Evolutionary conservation across 2,888 invertebrate species (phyloP).

Genomic region (Plebejus anna): DNA sequence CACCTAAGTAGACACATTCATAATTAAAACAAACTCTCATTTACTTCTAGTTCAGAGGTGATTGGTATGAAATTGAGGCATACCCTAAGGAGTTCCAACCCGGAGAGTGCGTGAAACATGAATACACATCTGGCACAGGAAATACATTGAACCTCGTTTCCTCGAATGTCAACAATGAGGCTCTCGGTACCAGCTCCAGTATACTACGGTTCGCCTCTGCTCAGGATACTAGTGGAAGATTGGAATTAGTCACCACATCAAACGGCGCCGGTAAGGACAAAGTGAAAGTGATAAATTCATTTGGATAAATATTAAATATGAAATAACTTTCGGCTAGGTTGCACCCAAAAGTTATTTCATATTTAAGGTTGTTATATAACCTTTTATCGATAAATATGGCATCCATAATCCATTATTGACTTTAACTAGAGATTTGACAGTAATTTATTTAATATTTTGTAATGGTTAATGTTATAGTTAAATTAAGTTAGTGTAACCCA

Average conservation of each 20-base stretch:
- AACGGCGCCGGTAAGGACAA: constrained; percentile 15
- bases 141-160: constrained; percentile 47
- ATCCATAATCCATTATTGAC: too few species aligned
- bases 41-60: constrained; percentile 49
- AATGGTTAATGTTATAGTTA: too few species aligned
- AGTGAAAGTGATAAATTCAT: not conserved
- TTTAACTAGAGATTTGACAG: too few species aligned
- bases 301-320: too few species aligned
- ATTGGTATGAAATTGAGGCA: constrained; percentile 54
- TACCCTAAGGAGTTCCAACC: constrained; percentile 51
- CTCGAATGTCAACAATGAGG: constrained; percentile 48
- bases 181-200: constrained; percentile 41
- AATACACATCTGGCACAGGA: constrained; percentile 41
- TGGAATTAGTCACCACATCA: constrained; percentile 45
- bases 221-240: constrained; percentile 47
- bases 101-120: constrained; percentile 56
- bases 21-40: not conserved
- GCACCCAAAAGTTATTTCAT: too few species aligned
- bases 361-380: too few species aligned
- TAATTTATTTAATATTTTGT: too few species aligned
- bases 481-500: too few species aligned
- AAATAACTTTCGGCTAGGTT: too few species aligned
- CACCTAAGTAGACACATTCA: not conserved
- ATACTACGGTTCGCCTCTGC: constrained; percentile 43
- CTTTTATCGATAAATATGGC: too few species aligned